Conservation (phyloP, 2,113 vertebrate species). For the Suncus etruscus region DNA sequence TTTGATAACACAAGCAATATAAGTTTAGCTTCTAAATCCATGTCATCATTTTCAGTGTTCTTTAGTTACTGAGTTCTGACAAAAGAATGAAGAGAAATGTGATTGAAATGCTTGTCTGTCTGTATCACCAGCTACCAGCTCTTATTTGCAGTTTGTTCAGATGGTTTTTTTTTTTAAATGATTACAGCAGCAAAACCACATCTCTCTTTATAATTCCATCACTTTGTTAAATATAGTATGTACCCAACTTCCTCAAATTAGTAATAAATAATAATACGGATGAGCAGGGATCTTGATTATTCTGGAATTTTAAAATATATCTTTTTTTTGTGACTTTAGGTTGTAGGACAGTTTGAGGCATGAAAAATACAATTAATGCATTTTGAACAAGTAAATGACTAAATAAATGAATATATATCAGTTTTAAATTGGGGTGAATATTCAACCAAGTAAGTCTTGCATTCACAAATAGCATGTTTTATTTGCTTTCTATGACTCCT, state of each 20-base stretch:
- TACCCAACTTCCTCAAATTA: background rate
- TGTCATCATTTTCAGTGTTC: background rate
- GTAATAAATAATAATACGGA: background rate
- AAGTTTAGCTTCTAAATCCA: background rate
- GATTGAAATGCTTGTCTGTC: background rate
- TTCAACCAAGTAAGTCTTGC: constrained; percentile 16
- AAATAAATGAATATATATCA: background rate
- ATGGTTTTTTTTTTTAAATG: background rate
- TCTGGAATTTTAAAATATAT: background rate
- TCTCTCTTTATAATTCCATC: background rate
- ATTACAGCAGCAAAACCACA: background rate
- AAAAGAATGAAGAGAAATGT: background rate
- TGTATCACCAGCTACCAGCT: background rate
- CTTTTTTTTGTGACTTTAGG: background rate
- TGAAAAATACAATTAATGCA: background rate
- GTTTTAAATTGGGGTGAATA: background rate
- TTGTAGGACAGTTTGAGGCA: background rate
- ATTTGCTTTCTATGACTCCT: constrained; percentile 26
- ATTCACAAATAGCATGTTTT: constrained; percentile 18
- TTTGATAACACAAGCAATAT: constrained; percentile 18
- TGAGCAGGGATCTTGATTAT: background rate
- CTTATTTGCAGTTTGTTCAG: background rate
- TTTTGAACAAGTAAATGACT: background rate
- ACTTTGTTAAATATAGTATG: background rate
- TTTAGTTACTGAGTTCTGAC: background rate